phyloP scores from a whole-genome alignment of 2,797 vertebrate species.

The Tauraco hartlaubi region DNA sequence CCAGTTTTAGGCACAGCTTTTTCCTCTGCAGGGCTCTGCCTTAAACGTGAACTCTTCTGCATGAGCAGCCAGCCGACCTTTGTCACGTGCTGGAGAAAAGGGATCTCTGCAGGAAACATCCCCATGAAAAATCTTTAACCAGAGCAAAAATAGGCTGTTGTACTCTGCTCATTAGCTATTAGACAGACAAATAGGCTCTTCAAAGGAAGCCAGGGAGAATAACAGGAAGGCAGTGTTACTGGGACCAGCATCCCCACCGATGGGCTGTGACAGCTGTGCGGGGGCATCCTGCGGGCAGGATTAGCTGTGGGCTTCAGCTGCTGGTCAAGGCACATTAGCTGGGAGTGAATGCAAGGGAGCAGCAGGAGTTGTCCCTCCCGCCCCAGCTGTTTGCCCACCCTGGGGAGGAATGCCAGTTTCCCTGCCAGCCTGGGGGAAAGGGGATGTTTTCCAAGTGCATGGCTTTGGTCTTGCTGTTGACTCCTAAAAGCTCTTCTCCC shows the following conservation, averaged over 20 bases:
- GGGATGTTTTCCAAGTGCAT: background rate
- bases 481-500: background rate
- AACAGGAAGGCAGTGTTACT: conserved; percentile 74
- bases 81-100: conserved; percentile 20
- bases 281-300: background rate
- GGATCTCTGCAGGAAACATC: conserved; percentile 59
- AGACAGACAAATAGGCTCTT: conserved; percentile 64
- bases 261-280: conserved; percentile 37
- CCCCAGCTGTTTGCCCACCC: conserved; percentile 61
- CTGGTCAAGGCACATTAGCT: background rate
- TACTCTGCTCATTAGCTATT: conserved; percentile 40
- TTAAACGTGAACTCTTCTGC: background rate
- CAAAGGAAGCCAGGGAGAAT: conserved; percentile 76
- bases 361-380: background rate
- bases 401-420: background rate
- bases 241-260: background rate
- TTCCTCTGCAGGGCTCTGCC: background rate
- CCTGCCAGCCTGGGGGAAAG: background rate
- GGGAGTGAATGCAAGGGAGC: background rate
- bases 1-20: background rate
- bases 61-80: conserved; percentile 12
- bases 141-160: conserved; percentile 32
- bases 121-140: conserved; percentile 43
- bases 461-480: background rate
- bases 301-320: conserved; percentile 35